Evolutionary conservation across 2,888 invertebrate genomes (phyloP).

Genomic region (Cephus pygmeus): DNA sequence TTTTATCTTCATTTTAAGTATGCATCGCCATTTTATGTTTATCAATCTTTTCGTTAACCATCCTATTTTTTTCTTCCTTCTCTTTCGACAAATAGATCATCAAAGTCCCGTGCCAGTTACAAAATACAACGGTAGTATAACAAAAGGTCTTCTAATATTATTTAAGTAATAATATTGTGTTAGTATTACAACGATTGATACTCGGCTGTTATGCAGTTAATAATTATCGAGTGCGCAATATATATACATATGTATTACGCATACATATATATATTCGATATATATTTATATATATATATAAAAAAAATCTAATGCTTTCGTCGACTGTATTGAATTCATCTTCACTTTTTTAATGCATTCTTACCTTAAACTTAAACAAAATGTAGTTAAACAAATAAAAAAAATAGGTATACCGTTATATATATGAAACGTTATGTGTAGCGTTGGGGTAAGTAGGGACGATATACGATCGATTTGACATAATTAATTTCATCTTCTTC

Average conservation of each 20-base stretch:
- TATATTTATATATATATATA: conserved; percentile 12
- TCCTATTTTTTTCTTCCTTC: background rate
- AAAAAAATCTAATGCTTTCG: conserved; percentile 23
- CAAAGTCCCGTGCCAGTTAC: conserved; percentile 28
- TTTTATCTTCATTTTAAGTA: conserved; percentile 29
- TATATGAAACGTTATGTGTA: conserved; percentile 29
- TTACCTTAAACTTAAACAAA: conserved; percentile 23
- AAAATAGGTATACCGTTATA: conserved; percentile 28
- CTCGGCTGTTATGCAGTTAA: conserved; percentile 21
- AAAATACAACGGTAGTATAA: conserved; percentile 33
- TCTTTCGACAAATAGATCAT: conserved; percentile 5
- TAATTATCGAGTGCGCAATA: conserved; percentile 27
- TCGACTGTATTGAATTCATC: conserved; percentile 21
- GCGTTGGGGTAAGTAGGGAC: conserved; percentile 15
- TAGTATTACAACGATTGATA: conserved; percentile 20
- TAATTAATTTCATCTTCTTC: conserved; percentile 25
- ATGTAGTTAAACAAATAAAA: conserved; percentile 27
- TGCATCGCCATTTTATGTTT: conserved; percentile 23
- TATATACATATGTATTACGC: conserved; percentile 13
- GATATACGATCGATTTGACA: conserved; percentile 6
- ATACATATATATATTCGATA: conserved; percentile 10
- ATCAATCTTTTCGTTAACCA: background rate
- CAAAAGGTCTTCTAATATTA: conserved; percentile 23
- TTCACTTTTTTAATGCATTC: conserved; percentile 21
- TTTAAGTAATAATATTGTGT: conserved; percentile 18